Evolutionary conservation across 2,797 vertebrate species (phyloP).

Genomic region (Borostomias antarcticus): DNA sequence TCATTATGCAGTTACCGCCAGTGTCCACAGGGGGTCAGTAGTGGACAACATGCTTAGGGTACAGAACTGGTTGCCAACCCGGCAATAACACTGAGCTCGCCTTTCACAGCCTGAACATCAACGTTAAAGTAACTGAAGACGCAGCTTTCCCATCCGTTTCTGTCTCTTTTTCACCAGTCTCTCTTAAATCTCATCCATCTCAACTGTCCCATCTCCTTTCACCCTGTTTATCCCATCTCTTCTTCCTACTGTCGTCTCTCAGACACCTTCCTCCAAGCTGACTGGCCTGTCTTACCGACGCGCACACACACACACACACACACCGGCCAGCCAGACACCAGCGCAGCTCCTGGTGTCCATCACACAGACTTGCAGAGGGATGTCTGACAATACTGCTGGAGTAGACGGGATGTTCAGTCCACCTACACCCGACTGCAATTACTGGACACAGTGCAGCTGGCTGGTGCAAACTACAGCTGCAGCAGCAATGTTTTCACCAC

Average conservation of each 20-base stretch:
- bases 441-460: too few relatives aligned
- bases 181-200: neutral
- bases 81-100: neutral
- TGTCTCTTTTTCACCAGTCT: neutral
- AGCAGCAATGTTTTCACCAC: too few relatives aligned
- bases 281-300: too few relatives aligned
- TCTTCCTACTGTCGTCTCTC: slow-evolving; percentile 13
- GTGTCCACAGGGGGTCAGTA: slow-evolving; percentile 62
- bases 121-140: too few relatives aligned
- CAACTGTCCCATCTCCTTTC: neutral
- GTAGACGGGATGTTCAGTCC: neutral
- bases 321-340: neutral
- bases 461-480: too few relatives aligned
- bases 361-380: slow-evolving; percentile 6
- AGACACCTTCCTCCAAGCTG: slow-evolving; percentile 25
- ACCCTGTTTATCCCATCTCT: neutral
- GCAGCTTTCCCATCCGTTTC: neutral
- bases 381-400: too few relatives aligned
- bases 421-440: neutral
- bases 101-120: neutral
- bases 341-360: slow-evolving; percentile 27
- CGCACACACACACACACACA: too few relatives aligned
- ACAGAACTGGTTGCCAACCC: neutral
- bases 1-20: slow-evolving; percentile 8
- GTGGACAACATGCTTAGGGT: neutral